Percentiles rank a stretch among this genome's conserved stretches.
Conservation (phyloP, 1,140 invertebrate species). For the Lasioglossum baleicum region DNA sequence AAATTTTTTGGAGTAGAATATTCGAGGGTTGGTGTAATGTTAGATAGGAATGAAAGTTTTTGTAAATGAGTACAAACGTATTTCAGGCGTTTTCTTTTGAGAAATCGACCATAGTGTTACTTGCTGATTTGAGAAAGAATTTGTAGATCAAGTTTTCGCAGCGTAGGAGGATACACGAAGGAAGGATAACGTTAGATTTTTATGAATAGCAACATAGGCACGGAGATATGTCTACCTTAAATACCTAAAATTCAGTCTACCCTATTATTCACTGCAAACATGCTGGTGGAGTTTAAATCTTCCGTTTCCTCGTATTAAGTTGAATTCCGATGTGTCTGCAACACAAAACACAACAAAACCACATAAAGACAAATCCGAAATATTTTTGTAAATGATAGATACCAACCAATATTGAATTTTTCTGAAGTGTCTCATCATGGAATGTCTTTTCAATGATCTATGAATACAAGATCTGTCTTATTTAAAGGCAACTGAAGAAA, state of each 20-base stretch:
- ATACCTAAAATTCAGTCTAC: slow-evolving; percentile 9
- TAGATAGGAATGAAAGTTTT: background rate
- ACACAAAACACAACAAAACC: background rate
- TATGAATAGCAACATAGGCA: slow-evolving; percentile 6
- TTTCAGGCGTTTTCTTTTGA: no score
- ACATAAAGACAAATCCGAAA: background rate
- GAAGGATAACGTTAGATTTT: background rate
- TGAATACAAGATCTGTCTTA: slow-evolving; percentile 38
- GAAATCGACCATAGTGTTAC: background rate
- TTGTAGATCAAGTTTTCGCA: background rate
- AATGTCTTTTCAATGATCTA: slow-evolving; percentile 52
- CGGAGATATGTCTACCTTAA: slow-evolving; percentile 4
- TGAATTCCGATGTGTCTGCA: slow-evolving; percentile 8
- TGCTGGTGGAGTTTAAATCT: slow-evolving; percentile 5
- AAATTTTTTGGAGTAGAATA: background rate
- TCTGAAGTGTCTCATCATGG: slow-evolving; percentile 39
- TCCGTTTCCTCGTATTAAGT: slow-evolving; percentile 5
- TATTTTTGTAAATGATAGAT: slow-evolving; percentile 33
- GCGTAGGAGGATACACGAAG: background rate
- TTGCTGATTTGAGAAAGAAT: background rate
- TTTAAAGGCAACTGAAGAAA: slow-evolving; percentile 74
- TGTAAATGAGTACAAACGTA: background rate
- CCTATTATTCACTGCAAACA: slow-evolving; percentile 19
- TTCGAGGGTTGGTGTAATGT: background rate
- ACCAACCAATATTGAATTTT: slow-evolving; percentile 43